A percentile compares a stretch with the other conserved stretches of the same genome.
Conservation (phyloP, 2,797 vertebrate species). For the Girardinus metallicus region DNA sequence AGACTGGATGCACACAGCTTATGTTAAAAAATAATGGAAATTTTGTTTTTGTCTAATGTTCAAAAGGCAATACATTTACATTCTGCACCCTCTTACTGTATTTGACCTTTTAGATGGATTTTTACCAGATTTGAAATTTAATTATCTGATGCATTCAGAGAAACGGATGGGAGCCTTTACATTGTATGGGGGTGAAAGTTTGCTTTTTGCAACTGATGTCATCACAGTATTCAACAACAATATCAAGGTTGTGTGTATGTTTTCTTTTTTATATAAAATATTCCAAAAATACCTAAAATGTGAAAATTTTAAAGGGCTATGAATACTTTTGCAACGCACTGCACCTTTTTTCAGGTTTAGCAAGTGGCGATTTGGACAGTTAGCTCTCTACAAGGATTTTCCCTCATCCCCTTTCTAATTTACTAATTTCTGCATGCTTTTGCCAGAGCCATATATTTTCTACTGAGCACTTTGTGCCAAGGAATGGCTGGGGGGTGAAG, state of each 20-base stretch:
- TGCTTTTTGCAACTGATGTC: neutral
- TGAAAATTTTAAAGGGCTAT: neutral
- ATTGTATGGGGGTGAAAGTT: neutral
- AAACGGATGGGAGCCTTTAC: neutral
- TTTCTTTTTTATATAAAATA: neutral
- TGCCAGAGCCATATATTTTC: constrained; percentile 47
- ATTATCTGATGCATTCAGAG: neutral
- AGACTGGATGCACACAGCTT: neutral
- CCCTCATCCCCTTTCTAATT: constrained; percentile 50
- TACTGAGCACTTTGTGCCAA: constrained; percentile 32
- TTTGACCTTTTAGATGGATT: neutral
- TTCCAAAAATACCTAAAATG: neutral
- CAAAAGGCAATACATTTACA: neutral
- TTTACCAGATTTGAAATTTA: neutral
- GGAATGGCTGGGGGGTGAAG: neutral
- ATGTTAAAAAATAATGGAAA: neutral
- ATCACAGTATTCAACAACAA: neutral
- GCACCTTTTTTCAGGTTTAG: constrained; percentile 8
- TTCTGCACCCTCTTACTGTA: neutral
- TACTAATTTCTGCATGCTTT: constrained; percentile 36
- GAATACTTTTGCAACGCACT: neutral
- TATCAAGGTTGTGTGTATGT: neutral
- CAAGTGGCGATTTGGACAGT: neutral
- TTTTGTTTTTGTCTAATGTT: neutral
- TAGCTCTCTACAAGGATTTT: constrained; percentile 24